Evolutionary conservation across 2,888 invertebrate genomes (phyloP), one percentile per base, ranked within the genome.

Genomic region (Adelphocoris suturalis): DNA sequence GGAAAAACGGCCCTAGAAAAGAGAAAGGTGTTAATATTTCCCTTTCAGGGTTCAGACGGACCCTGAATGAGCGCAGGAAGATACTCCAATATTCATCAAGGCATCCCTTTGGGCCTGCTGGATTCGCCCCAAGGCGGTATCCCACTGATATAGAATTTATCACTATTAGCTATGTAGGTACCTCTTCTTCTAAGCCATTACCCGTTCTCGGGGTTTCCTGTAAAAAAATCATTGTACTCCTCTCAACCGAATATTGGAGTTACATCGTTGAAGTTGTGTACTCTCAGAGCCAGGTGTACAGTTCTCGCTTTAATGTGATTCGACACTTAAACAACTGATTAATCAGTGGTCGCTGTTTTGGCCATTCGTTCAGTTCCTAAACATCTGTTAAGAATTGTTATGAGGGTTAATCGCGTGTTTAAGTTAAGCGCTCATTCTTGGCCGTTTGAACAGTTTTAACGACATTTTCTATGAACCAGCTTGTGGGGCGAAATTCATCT

Each of bases 221-320:
- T 27, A 52, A 82, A 82, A 52, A 82, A 82, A 82, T 82, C 52
- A 19, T 82, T 48, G 23, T 82, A n/a, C 52, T 19, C 27, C 82
- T 82, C 23, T 9, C 23, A 37, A 37, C 37, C 37, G 37, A 37
- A 37, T 37, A 37, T 7, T 2, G 7, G 37, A 37, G 37, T 37
- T 37, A 7, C 37, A 37, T 37, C 37, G 2, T 37, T 37, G 2
- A 7, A 4, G 37, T 37, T 37, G 37, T 37, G 37, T 37, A 4
- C 7, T 7, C 37, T 37, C n/a, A n/a, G n/a, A n/a, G n/a, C n/a
- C n/a, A n/a, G n/a, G n/a, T n/a, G n/a, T n/a, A n/a, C n/a, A n/a
- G n/a, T n/a, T n/a, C n/a, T n/a, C n/a, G n/a, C n/a, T n/a, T n/a
- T n/a, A n/a, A n/a, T n/a, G n/a, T n/a, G n/a, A n/a, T n/a, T n/a